Evolutionary conservation across 2,113 vertebrate genomes (phyloP).

Genomic region (Marmota flaviventris): DNA sequence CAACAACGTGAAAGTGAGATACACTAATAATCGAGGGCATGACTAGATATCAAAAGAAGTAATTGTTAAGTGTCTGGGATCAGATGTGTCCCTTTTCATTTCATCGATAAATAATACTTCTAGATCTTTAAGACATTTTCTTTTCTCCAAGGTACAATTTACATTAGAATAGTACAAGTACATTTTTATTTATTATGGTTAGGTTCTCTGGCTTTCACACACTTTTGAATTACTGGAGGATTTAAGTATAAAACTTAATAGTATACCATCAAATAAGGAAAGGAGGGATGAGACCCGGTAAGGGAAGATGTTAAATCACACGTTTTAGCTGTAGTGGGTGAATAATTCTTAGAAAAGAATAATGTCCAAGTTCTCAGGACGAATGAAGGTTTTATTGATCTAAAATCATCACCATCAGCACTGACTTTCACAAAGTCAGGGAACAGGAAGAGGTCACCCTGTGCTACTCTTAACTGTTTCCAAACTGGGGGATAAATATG

Average conservation of each 20-base stretch:
- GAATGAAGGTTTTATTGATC: constrained; percentile 70
- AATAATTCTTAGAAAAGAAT: constrained; percentile 71
- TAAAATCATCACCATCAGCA: constrained; percentile 57
- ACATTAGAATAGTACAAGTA: constrained; percentile 23
- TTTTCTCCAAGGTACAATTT: constrained; percentile 37
- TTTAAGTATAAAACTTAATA: constrained; percentile 69
- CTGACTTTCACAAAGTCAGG: constrained; percentile 74
- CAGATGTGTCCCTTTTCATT: background rate
- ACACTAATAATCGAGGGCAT: constrained; percentile 52
- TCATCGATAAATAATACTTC: constrained; percentile 34
- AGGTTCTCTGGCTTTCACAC: constrained; percentile 40
- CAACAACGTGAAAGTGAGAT: constrained; percentile 48
- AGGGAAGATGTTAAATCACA: constrained; percentile 67
- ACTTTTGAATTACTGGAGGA: constrained; percentile 62
- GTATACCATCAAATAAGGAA: background rate
- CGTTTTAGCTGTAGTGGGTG: constrained; percentile 50
- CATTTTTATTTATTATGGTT: constrained; percentile 52
- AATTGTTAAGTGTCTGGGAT: constrained; percentile 53
- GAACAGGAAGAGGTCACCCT: background rate
- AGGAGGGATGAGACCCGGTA: background rate
- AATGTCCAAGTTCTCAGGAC: constrained; percentile 38
- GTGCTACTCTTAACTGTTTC: background rate
- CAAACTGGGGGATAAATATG: background rate
- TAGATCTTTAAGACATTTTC: constrained; percentile 65
- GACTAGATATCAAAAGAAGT: constrained; percentile 53